Base-by-base conservation (phyloP, 2,888 invertebrate genomes). In the Ophioninae sp. region DNA sequence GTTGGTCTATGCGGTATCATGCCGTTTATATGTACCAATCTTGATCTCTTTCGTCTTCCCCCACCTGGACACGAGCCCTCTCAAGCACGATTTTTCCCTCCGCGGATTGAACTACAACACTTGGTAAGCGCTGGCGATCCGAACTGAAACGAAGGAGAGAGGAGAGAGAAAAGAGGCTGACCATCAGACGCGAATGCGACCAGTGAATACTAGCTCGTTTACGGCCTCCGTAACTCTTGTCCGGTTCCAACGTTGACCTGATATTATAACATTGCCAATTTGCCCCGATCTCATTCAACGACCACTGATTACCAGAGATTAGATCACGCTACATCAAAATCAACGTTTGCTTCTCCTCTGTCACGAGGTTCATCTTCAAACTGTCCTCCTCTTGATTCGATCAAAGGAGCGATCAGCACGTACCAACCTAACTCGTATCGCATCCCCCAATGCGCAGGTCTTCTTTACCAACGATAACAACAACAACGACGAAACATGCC, bases 251-350 rank as follows among this genome's bases (percentile, higher is more conserved):
- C 83, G 82, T 74, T 86, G 86, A 86, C 86, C 86, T 83, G 85
- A 82, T 86, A 85, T 82, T 81, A 86, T 86, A 82, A 86, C 80
- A 79, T 85, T 83, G 85, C 77, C 87, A 87, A 87, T 87, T 86
- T 85, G 80, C 77, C 56, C 56, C 61, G 71, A 65, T 65, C 77
- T 80, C 81, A 86, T 85, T 86, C 83, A 85, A 79, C 79, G 65
- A 79, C 78, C 65, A 65, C 74, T 74, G 81, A 85, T 85, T 74
- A 83, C 73, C 71, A 74, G 80, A 80, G 85, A 86, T 87, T 87
- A 83, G 83, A 85, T 87, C 84, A 87, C 80, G 86, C 86, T 67
- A 61, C 64, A 82, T 84, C 84, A 73, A 85, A 85, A 84, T 68
- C 72, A 82, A 71, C 84, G 83, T 83, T 76, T 64, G 61, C 76